These are phyloP conservation scores for Schlechtendalia chinensis DNA, from an alignment of 1,140 invertebrate species.

Conservation along the genomic window DNA sequence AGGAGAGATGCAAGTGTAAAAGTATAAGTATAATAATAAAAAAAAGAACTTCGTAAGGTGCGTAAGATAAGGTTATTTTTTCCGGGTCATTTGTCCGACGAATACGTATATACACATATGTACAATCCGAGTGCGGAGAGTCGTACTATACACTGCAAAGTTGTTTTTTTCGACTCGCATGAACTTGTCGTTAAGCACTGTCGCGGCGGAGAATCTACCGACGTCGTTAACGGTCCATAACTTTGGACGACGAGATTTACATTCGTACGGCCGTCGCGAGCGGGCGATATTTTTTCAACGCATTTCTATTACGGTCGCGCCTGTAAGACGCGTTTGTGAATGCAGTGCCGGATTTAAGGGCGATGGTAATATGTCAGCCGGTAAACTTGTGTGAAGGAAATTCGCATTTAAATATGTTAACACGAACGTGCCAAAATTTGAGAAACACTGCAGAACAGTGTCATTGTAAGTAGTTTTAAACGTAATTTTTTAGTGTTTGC, in stretches of 20 bases:
- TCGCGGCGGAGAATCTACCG: conserved; percentile 24
- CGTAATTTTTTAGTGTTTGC: too few species aligned
- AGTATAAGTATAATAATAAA: neutral
- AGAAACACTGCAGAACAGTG: too few species aligned
- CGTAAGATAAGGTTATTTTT: conserved; percentile 35
- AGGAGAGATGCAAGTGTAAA: too few species aligned
- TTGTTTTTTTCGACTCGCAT: conserved; percentile 31
- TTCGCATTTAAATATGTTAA: too few species aligned
- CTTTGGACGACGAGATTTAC: conserved; percentile 33
- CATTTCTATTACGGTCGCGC: too few species aligned
- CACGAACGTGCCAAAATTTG: too few species aligned
- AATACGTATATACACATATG: neutral
- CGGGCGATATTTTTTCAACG: neutral
- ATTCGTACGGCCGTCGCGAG: too few species aligned
- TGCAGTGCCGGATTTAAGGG: too few species aligned
- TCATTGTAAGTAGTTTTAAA: too few species aligned
- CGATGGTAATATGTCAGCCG: too few species aligned
- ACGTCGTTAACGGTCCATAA: conserved; percentile 45
- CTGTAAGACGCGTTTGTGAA: too few species aligned
- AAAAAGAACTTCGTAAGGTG: conserved; percentile 2
- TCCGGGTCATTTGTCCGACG: conserved; percentile 42
- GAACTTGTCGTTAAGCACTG: conserved; percentile 36
- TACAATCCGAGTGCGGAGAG: neutral
- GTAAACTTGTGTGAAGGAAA: too few species aligned
- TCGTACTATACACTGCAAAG: neutral